Percentiles rank a stretch among this genome's conserved stretches.
Conservation (phyloP, 1,140 invertebrate species). For the Pectinophora gossypiella region DNA sequence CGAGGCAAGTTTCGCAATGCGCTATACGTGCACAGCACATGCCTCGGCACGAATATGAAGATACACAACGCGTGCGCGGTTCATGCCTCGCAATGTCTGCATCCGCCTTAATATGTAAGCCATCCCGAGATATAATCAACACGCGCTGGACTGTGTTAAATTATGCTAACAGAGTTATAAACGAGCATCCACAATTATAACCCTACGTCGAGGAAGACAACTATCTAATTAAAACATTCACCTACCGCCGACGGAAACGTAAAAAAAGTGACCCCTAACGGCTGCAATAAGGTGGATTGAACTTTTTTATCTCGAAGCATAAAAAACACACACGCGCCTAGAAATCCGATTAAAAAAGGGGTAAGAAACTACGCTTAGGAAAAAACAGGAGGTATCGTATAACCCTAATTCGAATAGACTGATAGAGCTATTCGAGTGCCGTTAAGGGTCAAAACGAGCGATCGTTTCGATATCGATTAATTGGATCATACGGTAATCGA, state of each 20-base stretch:
- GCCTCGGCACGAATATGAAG: no score
- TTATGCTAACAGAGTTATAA: slow-evolving; percentile 46
- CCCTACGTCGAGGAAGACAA: slow-evolving; percentile 16
- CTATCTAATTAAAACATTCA: slow-evolving; percentile 67
- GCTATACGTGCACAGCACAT: no score
- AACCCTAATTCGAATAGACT: slow-evolving; percentile 62
- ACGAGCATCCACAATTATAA: slow-evolving; percentile 32
- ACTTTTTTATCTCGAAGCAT: slow-evolving; percentile 50
- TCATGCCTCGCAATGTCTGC: no score
- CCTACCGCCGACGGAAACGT: slow-evolving; percentile 44
- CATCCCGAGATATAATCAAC: not conserved
- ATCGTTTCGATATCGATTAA: slow-evolving; percentile 72
- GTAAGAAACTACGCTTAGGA: slow-evolving; percentile 49
- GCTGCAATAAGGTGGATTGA: slow-evolving; percentile 66
- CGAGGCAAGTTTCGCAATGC: no score
- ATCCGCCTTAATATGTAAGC: not conserved
- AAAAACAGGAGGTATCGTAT: slow-evolving; percentile 55
- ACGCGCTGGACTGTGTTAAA: slow-evolving; percentile 28
- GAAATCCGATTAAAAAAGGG: slow-evolving; percentile 73
- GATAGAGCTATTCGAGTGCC: slow-evolving; percentile 67
- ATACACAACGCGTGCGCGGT: no score
- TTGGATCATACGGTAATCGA: slow-evolving; percentile 72
- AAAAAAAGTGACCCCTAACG: slow-evolving; percentile 62
- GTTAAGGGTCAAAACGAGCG: slow-evolving; percentile 48
- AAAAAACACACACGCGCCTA: slow-evolving; percentile 66